A percentile compares a stretch with the other conserved stretches of the same genome.
phyloP scores from a whole-genome alignment of 2,888 invertebrate species.

The Apoda limacodes region DNA sequence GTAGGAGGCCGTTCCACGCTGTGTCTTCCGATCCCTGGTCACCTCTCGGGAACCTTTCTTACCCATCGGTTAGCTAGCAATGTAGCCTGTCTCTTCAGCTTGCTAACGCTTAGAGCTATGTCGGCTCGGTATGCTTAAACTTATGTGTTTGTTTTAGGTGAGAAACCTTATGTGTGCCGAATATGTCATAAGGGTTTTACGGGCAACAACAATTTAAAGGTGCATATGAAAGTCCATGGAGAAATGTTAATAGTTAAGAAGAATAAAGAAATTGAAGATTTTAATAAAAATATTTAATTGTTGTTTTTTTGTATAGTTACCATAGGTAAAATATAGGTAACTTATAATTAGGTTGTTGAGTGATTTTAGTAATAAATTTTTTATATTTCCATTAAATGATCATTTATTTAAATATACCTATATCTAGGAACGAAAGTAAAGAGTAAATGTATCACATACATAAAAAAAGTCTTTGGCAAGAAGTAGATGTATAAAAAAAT shows the following conservation, averaged over 20 bases:
- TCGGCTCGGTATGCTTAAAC: no score
- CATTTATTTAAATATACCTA: constrained; percentile 42
- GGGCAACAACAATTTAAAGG: constrained; percentile 30
- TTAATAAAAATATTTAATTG: constrained; percentile 16
- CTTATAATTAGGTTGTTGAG: not conserved
- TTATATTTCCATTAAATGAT: constrained; percentile 25
- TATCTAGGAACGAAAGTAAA: constrained; percentile 45
- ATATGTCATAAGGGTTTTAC: constrained; percentile 36
- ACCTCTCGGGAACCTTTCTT: no score
- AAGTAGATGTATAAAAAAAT: constrained; percentile 42
- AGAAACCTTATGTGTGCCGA: constrained; percentile 35
- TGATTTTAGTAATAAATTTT: constrained; percentile 9
- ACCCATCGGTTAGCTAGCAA: no score
- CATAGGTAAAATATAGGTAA: no score
- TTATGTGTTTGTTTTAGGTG: constrained; percentile 21
- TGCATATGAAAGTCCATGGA: constrained; percentile 52
- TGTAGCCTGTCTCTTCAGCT: no score
- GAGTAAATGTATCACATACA: constrained; percentile 62
- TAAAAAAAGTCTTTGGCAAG: constrained; percentile 65
- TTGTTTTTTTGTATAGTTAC: constrained; percentile 6
- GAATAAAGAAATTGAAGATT: constrained; percentile 12
- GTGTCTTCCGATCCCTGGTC: no score
- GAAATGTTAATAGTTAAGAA: constrained; percentile 36
- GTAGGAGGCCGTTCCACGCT: no score
- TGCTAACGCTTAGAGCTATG: no score